Evolutionary conservation across 1,140 invertebrate genomes (phyloP).

Genomic region (Helicoverpa armigera): DNA sequence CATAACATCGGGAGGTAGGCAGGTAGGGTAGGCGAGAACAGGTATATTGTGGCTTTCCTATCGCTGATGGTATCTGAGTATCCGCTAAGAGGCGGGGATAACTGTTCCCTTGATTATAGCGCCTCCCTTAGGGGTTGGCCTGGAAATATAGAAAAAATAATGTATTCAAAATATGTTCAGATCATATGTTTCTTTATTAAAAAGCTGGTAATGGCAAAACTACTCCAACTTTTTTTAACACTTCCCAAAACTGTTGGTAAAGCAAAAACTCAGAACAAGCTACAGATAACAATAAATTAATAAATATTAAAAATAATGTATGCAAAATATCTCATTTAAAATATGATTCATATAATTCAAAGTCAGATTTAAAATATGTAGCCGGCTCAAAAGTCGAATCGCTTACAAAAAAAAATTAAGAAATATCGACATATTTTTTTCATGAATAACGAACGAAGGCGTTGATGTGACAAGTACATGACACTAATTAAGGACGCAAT

Average conservation of each 20-base stretch:
- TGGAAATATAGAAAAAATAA: too few species aligned
- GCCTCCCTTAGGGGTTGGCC: slow-evolving; percentile 8
- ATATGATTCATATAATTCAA: slow-evolving; percentile 43
- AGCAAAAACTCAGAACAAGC: neutral
- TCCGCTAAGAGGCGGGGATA: slow-evolving; percentile 27
- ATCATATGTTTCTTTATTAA: too few species aligned
- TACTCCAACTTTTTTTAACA: too few species aligned
- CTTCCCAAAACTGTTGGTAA: neutral
- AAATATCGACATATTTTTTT: slow-evolving; percentile 55
- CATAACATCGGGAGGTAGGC: slow-evolving; percentile 32
- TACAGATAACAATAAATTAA: neutral
- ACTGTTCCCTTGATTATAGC: neutral
- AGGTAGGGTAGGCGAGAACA: slow-evolving; percentile 19
- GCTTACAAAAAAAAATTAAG: slow-evolving; percentile 31
- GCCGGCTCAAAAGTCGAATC: slow-evolving; percentile 23
- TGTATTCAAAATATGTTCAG: too few species aligned
- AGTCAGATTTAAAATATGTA: slow-evolving; percentile 35
- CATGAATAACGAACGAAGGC: slow-evolving; percentile 57
- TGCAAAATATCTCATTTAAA: slow-evolving; percentile 42
- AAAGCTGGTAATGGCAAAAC: too few species aligned
- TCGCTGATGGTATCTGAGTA: slow-evolving; percentile 19
- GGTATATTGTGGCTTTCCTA: slow-evolving; percentile 19
- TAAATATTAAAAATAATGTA: slow-evolving; percentile 35
- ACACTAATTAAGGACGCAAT: slow-evolving; percentile 65
- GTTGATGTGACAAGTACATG: slow-evolving; percentile 67